phyloP scores from a whole-genome alignment of 2,797 vertebrate genomes.

The Lycodopsis pacificus region DNA sequence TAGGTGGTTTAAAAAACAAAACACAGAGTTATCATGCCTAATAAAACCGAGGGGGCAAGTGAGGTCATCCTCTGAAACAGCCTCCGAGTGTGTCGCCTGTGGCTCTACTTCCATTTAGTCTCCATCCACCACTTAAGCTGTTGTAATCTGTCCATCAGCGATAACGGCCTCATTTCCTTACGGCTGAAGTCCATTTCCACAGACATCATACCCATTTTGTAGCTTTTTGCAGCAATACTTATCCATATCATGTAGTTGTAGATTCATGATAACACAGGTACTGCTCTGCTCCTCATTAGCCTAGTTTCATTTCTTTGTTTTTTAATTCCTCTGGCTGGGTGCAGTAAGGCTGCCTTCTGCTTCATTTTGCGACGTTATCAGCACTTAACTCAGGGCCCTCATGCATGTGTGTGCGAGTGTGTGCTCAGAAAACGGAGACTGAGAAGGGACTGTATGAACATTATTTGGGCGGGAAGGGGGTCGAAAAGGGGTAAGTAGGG shows the following conservation, averaged over 20 bases:
- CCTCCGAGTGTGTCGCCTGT: slow-evolving; percentile 31
- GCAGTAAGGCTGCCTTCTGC: slow-evolving; percentile 27
- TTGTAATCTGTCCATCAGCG: slow-evolving; percentile 62
- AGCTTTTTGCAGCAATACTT: slow-evolving; percentile 28
- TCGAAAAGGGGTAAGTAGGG: neutral
- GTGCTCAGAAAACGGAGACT: neutral
- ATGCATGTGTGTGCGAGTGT: slow-evolving; percentile 4
- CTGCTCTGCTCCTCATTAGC: slow-evolving; percentile 40
- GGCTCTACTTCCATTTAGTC: slow-evolving; percentile 54
- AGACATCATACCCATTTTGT: slow-evolving; percentile 36
- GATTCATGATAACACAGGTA: slow-evolving; percentile 47
- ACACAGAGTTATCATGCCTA: slow-evolving; percentile 46
- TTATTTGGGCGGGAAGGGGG: neutral
- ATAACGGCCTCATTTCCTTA: slow-evolving; percentile 64
- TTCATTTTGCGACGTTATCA: slow-evolving; percentile 38
- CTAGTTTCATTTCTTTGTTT: slow-evolving; percentile 8
- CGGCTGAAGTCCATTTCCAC: slow-evolving; percentile 45
- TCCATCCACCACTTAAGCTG: slow-evolving; percentile 60
- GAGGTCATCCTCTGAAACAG: slow-evolving; percentile 36
- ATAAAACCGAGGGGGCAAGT: slow-evolving; percentile 47
- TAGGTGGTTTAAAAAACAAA: slow-evolving; percentile 84
- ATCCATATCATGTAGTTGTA: slow-evolving; percentile 35
- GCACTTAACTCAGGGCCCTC: slow-evolving; percentile 28
- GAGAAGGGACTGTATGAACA: slow-evolving; percentile 19
- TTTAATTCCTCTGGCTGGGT: slow-evolving; percentile 27